A percentile compares a stretch with the other conserved stretches of the same genome.
These are phyloP conservation scores for Seriola dumerili DNA, from an alignment of 2,113 vertebrate species.

Conservation along the genomic window DNA sequence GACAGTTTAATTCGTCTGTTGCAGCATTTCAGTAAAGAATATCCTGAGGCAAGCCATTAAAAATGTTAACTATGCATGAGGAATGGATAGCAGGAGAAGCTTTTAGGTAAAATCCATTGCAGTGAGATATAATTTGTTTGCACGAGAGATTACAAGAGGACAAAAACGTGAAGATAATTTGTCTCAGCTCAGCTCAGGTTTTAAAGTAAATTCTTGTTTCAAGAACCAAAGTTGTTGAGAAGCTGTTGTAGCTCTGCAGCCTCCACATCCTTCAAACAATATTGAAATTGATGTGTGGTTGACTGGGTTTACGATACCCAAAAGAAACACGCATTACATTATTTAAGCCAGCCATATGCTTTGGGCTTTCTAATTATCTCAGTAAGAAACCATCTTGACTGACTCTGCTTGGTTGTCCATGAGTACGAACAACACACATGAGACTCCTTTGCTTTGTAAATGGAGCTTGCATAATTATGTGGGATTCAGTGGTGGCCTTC, in stretches of 20 bases:
- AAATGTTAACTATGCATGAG: conserved; percentile 7
- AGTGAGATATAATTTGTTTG: neutral
- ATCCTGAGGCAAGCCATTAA: neutral
- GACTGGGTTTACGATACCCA: conserved; percentile 28
- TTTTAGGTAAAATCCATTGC: neutral
- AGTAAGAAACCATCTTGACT: conserved; percentile 36
- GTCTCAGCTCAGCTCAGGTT: neutral
- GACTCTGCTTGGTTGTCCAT: conserved; percentile 46
- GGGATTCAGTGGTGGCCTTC: conserved; percentile 33
- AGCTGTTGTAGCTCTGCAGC: neutral
- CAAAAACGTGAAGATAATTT: neutral
- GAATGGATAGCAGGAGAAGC: neutral
- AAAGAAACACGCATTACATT: conserved; percentile 38
- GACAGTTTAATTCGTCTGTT: conserved; percentile 19
- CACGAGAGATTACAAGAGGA: neutral
- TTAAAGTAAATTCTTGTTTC: neutral
- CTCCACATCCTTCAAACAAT: neutral
- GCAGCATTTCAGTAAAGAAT: conserved; percentile 2
- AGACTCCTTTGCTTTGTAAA: conserved; percentile 53
- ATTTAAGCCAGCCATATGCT: conserved; percentile 52
- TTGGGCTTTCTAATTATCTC: conserved; percentile 37
- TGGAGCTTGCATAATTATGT: conserved; percentile 56
- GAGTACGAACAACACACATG: conserved; percentile 19
- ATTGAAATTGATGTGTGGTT: conserved; percentile 23
- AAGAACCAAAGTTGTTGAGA: neutral